These are phyloP conservation scores for Myotis vivesi DNA, from an alignment of 2,797 vertebrate species.

Conservation along the genomic window DNA sequence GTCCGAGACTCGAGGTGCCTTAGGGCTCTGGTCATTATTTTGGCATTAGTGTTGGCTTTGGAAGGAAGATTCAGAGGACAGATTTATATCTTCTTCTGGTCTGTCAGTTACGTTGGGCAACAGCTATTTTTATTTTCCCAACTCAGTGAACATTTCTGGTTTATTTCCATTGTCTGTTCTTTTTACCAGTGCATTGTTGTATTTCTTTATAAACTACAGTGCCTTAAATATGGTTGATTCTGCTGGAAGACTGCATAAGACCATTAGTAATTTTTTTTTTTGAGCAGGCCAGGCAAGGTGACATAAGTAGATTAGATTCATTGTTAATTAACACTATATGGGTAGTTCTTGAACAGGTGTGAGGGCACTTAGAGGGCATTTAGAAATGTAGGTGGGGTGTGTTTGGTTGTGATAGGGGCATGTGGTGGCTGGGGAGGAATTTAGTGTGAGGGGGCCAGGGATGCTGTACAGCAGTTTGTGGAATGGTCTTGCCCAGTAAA, in stretches of 20 bases:
- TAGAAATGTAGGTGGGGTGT: neutral
- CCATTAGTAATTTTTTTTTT: constrained; percentile 1
- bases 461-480: neutral
- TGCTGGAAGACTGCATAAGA: neutral
- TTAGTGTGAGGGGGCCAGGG: neutral
- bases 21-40: neutral
- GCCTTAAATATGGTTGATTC: neutral
- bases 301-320: neutral
- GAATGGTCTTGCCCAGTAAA: neutral
- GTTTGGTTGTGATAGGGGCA: neutral
- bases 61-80: neutral
- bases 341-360: neutral
- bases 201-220: constrained; percentile 18
- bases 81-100: neutral
- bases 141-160: neutral
- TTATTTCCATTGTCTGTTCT: neutral
- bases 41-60: neutral
- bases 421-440: neutral
- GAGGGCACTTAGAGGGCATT: neutral
- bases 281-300: neutral
- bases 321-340: neutral
- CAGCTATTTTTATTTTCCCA: neutral
- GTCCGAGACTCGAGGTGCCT: neutral
- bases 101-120: neutral
- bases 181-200: neutral